Evolutionary conservation across 1,140 invertebrate species (phyloP).

Genomic region (Pseudomyrmex pallidus): DNA sequence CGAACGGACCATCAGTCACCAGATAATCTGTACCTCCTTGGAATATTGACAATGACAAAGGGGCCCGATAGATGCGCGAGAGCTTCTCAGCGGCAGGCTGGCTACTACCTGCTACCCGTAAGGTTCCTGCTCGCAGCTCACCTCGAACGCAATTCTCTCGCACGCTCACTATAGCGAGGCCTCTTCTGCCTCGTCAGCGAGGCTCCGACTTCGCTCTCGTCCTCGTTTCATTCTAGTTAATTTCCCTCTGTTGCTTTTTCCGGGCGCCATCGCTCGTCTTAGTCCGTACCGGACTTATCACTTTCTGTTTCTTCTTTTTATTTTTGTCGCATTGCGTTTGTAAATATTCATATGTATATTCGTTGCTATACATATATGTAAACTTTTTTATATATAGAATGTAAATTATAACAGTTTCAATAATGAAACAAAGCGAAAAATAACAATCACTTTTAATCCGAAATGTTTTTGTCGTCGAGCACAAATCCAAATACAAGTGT

Average conservation of each 20-base stretch:
- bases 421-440: neutral
- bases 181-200: slow-evolving; percentile 57
- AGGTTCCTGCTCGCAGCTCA: slow-evolving; percentile 37
- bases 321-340: neutral
- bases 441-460: neutral
- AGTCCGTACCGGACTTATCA: slow-evolving; percentile 58
- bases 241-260: slow-evolving; percentile 68
- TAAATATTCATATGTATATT: neutral
- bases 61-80: slow-evolving; percentile 63
- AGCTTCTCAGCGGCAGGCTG: slow-evolving; percentile 41
- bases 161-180: neutral
- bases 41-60: slow-evolving; percentile 79
- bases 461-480: neutral
- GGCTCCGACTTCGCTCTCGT: slow-evolving; percentile 34
- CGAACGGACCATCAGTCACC: slow-evolving; percentile 77
- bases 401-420: neutral
- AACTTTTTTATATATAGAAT: neutral
- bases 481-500: neutral
- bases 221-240: slow-evolving; percentile 65
- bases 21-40: slow-evolving; percentile 76
- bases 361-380: neutral
- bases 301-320: slow-evolving; percentile 30
- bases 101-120: slow-evolving; percentile 72
- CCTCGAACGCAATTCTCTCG: slow-evolving; percentile 39
- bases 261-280: slow-evolving; percentile 61